A percentile compares a stretch with the other conserved stretches of the same genome.
phyloP scores from a whole-genome alignment of 2,888 invertebrate genomes.

The Leptopilina myrica region DNA sequence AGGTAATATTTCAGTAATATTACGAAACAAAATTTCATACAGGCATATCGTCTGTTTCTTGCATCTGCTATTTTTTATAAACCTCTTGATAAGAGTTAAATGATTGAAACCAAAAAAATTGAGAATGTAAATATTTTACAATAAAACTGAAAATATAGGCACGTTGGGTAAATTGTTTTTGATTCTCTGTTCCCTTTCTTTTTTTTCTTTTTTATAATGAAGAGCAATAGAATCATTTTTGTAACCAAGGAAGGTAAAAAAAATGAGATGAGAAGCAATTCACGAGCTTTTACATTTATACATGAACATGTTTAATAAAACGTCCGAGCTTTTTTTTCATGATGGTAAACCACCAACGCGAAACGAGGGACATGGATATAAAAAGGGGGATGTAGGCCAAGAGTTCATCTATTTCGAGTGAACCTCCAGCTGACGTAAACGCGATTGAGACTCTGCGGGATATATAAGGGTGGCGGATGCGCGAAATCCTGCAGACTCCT shows the following conservation, averaged over 20 bases:
- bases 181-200: no score
- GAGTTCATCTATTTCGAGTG: conserved; percentile 75
- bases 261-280: background rate
- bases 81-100: no score
- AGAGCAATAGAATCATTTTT: background rate
- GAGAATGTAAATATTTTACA: no score
- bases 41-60: no score
- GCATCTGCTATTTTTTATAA: no score
- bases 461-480: conserved; percentile 59
- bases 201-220: no score
- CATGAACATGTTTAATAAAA: conserved; percentile 1
- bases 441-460: conserved; percentile 66
- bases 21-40: no score
- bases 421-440: conserved; percentile 71
- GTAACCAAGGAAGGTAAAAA: no score
- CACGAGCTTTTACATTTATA: background rate
- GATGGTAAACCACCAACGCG: conserved; percentile 2
- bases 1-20: no score
- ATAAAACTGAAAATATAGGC: no score
- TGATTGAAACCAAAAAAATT: no score
- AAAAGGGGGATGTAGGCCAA: conserved; percentile 71
- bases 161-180: no score
- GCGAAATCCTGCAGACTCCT: conserved; percentile 55
- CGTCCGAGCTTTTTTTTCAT: conserved; percentile 10
- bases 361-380: conserved; percentile 34